These are phyloP conservation scores for Sesamia nonagrioides DNA, from an alignment of 1,140 invertebrate species.

Conservation along the genomic window DNA sequence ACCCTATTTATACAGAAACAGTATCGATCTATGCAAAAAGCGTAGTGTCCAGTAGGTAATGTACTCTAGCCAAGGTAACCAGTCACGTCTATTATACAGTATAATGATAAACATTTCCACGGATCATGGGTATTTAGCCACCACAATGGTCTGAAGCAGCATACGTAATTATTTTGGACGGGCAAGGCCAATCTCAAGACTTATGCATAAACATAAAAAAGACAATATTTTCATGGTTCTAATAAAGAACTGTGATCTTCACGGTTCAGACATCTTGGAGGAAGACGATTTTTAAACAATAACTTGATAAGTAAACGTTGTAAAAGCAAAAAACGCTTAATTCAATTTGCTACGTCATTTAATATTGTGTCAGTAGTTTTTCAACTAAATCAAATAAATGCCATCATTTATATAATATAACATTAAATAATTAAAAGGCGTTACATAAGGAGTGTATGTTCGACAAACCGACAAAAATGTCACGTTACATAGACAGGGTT, in stretches of 20 bases:
- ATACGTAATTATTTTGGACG: slow-evolving; percentile 69
- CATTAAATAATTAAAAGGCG: slow-evolving; percentile 31
- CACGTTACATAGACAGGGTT: slow-evolving; percentile 36
- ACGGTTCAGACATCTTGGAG: slow-evolving; percentile 27
- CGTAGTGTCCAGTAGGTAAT: slow-evolving; percentile 53
- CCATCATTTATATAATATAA: slow-evolving; percentile 42
- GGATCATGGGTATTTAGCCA: slow-evolving; percentile 76
- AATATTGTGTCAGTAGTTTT: slow-evolving; percentile 20
- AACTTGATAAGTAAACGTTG: slow-evolving; percentile 13
- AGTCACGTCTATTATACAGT: slow-evolving; percentile 67
- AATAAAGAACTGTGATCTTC: slow-evolving; percentile 29
- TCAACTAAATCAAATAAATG: slow-evolving; percentile 27
- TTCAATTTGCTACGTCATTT: slow-evolving; percentile 12
- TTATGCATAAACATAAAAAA: slow-evolving; percentile 42
- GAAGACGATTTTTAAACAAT: slow-evolving; percentile 18
- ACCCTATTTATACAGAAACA: slow-evolving; percentile 50
- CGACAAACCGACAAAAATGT: slow-evolving; percentile 36
- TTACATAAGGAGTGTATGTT: slow-evolving; percentile 28
- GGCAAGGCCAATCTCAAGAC: slow-evolving; percentile 66
- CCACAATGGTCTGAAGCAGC: slow-evolving; percentile 65
- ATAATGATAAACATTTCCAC: slow-evolving; percentile 77
- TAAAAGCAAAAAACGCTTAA: slow-evolving; percentile 8
- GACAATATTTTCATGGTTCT: slow-evolving; percentile 32
- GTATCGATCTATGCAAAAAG: slow-evolving; percentile 46
- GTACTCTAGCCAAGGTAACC: slow-evolving; percentile 71